Conservation (phyloP, 2,113 vertebrate genomes). For the Hydrolagus affinis region DNA sequence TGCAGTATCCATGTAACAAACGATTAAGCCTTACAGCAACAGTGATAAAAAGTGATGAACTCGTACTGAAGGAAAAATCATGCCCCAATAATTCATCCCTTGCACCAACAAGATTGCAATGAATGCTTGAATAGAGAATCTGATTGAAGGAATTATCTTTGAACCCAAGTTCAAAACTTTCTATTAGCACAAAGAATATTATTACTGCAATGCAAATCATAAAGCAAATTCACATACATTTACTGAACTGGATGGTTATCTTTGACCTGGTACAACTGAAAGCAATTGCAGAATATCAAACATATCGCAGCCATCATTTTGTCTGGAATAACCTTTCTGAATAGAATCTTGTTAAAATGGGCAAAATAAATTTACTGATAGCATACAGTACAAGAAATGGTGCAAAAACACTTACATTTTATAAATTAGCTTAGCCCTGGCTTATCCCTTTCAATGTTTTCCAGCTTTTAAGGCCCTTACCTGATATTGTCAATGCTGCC, state of each 20-base stretch:
- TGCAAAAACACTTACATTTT: too few species aligned
- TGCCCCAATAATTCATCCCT: neutral
- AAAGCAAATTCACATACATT: neutral
- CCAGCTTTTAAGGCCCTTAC: too few species aligned
- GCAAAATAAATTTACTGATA: too few species aligned
- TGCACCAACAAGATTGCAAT: neutral
- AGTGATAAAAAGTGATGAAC: slow-evolving; percentile 18
- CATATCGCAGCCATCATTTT: too few species aligned
- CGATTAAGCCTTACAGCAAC: neutral
- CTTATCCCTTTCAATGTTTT: too few species aligned
- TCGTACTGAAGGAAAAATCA: neutral
- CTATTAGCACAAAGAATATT: slow-evolving; percentile 11
- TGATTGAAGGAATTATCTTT: neutral
- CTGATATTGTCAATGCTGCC: too few species aligned
- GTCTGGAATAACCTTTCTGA: too few species aligned
- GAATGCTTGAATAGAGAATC: slow-evolving; percentile 4
- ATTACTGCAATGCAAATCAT: neutral
- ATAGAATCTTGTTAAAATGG: too few species aligned
- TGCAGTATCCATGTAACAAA: neutral
- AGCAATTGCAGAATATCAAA: too few species aligned
- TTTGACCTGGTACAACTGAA: too few species aligned
- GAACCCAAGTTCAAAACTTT: neutral
- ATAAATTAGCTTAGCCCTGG: too few species aligned
- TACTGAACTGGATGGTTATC: neutral
- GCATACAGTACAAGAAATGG: too few species aligned